Percentiles rank a stretch among this genome's conserved stretches.
Conservation (phyloP, 2,888 invertebrate genomes). For the Hirtodrosophila histrioides region DNA sequence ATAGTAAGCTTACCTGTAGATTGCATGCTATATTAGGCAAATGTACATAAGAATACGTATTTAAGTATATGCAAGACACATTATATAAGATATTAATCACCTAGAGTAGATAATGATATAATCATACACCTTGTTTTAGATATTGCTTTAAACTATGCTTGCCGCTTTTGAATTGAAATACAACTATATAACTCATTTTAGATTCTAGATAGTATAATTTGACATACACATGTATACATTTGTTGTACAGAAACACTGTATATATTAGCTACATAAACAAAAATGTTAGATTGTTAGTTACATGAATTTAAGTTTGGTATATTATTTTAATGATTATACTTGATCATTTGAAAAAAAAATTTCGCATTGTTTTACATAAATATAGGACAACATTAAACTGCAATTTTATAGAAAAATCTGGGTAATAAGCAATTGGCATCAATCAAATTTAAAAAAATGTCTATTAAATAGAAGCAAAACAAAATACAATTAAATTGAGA, state of each 20-base stretch:
- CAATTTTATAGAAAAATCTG: conserved; percentile 48
- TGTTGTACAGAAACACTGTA: not conserved
- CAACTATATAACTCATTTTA: not conserved
- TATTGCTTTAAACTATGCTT: conserved; percentile 16
- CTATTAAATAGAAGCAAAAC: conserved; percentile 15
- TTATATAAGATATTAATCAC: no score
- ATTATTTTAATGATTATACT: conserved; percentile 20
- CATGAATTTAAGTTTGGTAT: conserved; percentile 19
- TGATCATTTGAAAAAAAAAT: conserved; percentile 21
- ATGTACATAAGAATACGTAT: not conserved
- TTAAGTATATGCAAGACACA: not conserved
- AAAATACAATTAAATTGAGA: conserved; percentile 7
- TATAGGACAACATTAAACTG: conserved; percentile 53
- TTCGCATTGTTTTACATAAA: conserved; percentile 39
- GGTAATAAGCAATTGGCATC: conserved; percentile 55
- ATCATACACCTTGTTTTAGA: conserved; percentile 11
- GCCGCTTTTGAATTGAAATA: conserved; percentile 2
- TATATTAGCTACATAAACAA: no score
- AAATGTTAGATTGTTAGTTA: no score
- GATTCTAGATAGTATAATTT: not conserved
- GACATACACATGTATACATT: not conserved
- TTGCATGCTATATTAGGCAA: conserved; percentile 18
- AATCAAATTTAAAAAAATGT: conserved; percentile 27
- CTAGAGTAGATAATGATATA: no score
- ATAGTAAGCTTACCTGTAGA: conserved; percentile 2